phyloP scores from a whole-genome alignment of 2,113 vertebrate genomes.

The Hiodon tergisus region DNA sequence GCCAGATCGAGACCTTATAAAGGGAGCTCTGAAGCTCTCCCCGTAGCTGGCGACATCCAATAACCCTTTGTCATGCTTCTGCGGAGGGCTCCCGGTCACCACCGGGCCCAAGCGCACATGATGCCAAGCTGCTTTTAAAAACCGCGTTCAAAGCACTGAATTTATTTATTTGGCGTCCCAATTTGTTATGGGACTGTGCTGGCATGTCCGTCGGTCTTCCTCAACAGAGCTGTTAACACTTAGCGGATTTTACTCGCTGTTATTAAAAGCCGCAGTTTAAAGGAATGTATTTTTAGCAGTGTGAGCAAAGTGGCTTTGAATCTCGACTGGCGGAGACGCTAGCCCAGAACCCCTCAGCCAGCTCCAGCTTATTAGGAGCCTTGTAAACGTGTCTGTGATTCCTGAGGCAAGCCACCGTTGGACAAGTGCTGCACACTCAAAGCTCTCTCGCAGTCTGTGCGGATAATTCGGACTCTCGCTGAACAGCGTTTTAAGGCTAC shows the following conservation, averaged over 20 bases:
- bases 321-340: slow-evolving; percentile 37
- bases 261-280: slow-evolving; percentile 68
- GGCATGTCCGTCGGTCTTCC: slow-evolving; percentile 59
- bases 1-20: too few species aligned
- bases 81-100: too few species aligned
- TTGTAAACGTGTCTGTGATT: slow-evolving; percentile 38
- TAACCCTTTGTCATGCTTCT: not conserved
- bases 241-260: slow-evolving; percentile 61
- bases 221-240: slow-evolving; percentile 63
- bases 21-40: not conserved
- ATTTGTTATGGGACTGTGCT: slow-evolving; percentile 59
- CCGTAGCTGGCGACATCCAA: not conserved
- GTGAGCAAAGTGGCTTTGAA: slow-evolving; percentile 20
- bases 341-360: slow-evolving; percentile 21
- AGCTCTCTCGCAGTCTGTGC: slow-evolving; percentile 33
- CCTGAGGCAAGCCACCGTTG: slow-evolving; percentile 34
- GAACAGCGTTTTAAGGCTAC: slow-evolving; percentile 17
- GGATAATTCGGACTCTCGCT: slow-evolving; percentile 32
- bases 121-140: not conserved
- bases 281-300: slow-evolving; percentile 63
- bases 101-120: not conserved
- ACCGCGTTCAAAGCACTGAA: slow-evolving; percentile 24
- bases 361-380: slow-evolving; percentile 25
- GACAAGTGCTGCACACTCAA: slow-evolving; percentile 31
- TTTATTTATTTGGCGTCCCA: slow-evolving; percentile 57